Conservation (phyloP, 1,140 invertebrate species). For the Atta texana region DNA sequence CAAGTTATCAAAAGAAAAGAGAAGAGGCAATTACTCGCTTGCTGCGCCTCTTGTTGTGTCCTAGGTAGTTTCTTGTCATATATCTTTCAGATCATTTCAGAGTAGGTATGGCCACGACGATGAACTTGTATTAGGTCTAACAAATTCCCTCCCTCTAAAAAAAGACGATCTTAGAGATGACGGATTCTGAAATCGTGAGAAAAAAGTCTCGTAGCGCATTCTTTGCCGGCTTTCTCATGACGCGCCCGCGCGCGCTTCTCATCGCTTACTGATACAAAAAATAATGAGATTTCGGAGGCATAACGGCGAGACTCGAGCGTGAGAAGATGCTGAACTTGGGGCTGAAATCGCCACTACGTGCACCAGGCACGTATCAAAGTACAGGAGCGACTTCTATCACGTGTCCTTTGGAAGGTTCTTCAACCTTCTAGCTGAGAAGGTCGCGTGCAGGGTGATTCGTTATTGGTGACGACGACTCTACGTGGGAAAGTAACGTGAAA, state of each 20-base stretch:
- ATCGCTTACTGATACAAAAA: constrained; percentile 62
- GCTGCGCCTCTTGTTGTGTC: not conserved
- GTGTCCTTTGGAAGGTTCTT: constrained; percentile 41
- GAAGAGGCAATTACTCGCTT: not conserved
- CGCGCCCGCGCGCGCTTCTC: constrained; percentile 51
- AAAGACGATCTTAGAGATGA: constrained; percentile 3
- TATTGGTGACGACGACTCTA: not conserved
- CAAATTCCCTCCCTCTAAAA: not conserved
- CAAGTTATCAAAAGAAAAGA: not conserved
- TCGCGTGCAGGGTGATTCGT: not conserved
- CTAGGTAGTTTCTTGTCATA: not conserved
- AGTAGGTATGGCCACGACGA: constrained; percentile 6
- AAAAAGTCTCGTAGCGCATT: constrained; percentile 21
- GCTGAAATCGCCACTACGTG: constrained; percentile 68
- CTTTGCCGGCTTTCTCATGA: constrained; percentile 65
- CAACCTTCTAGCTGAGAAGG: not conserved
- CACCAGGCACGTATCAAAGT: constrained; percentile 75
- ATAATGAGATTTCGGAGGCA: constrained; percentile 72
- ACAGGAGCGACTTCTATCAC: constrained; percentile 20
- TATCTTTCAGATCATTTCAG: not conserved
- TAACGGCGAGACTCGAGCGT: constrained; percentile 69
- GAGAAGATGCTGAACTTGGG: constrained; percentile 79
- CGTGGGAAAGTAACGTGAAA: not conserved
- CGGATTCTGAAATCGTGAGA: constrained; percentile 75
- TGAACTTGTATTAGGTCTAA: constrained; percentile 58